Percentiles rank a stretch among this genome's conserved stretches.
phyloP scores from a whole-genome alignment of 1,140 invertebrate genomes.

The Oedothorax gibbosus region DNA sequence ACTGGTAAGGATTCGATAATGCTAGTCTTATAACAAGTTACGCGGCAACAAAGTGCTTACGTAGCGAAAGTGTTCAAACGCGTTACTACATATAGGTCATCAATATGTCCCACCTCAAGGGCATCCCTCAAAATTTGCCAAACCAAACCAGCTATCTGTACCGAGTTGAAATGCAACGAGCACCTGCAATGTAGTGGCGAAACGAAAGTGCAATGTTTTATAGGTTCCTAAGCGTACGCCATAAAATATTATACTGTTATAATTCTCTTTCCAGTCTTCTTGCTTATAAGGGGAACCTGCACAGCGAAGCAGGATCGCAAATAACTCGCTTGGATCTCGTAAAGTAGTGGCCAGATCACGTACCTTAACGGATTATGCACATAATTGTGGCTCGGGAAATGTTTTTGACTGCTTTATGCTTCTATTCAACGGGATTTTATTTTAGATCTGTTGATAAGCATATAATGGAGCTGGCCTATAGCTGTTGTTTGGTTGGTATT shows the following conservation, averaged over 20 bases:
- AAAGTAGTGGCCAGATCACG: conserved; percentile 50
- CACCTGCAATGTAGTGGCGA: conserved; percentile 12
- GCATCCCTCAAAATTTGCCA: no score
- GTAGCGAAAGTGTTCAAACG: no score
- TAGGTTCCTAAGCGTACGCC: conserved; percentile 31
- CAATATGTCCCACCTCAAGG: no score
- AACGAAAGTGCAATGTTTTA: conserved; percentile 45
- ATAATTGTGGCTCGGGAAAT: conserved; percentile 56
- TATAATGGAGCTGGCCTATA: conserved; percentile 10
- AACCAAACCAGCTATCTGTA: no score
- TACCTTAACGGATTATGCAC: conserved; percentile 60
- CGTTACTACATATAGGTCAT: no score
- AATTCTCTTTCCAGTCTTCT: conserved; percentile 33
- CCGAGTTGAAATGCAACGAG: neutral
- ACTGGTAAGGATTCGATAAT: no score
- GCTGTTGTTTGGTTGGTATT: conserved; percentile 7
- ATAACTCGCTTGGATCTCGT: conserved; percentile 58
- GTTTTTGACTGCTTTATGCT: conserved; percentile 56
- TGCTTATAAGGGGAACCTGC: conserved; percentile 24
- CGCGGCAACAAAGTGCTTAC: no score
- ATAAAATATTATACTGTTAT: conserved; percentile 54
- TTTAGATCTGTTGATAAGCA: conserved; percentile 36
- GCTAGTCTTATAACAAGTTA: no score
- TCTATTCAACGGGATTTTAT: conserved; percentile 54
- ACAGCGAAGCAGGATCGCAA: conserved; percentile 48